Evolutionary conservation across 2,888 invertebrate species (phyloP), one percentile per base, ranked within the genome.

Genomic region (Mesorhabditis belari): DNA sequence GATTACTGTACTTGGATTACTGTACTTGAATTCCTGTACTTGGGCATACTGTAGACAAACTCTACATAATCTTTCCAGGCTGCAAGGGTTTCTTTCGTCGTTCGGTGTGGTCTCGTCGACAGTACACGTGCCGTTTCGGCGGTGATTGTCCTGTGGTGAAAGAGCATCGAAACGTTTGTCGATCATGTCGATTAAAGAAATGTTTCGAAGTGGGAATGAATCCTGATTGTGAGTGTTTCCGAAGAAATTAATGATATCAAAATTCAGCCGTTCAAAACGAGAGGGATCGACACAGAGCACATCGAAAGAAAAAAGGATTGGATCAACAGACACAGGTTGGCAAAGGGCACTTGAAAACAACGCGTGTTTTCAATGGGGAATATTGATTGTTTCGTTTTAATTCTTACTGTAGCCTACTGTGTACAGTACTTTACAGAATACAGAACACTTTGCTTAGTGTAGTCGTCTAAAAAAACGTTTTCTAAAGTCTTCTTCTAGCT

Each of bases 131-230:
- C 60, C 67, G 77, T 3, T 76, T 76, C 58, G 75, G 74, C 24
- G 75, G 75, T 17, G 75, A 76, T 56, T 77, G 77, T 55, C 69
- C 71, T 5, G 75, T 77, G 6, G 70, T 73, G 9, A 77, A 77
- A 60, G 75, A 76, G 55, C 73, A 73, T 56, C 63, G 76, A 44
- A 76, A 76, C 60, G 75, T 76, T n/a, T 76, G 76, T 54, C 60
- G 76, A 52, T 67, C 71, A 5, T 76, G 76, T 60, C 66, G 76
- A 44, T 55, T 75, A 55, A 76, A 74, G 55, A 76, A 76, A 55
- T 76, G 76, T 55, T 75, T 75, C 56, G 71, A 69, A 60, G 74
- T 75, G 26, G 76, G 76, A 44, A 76, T 76, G 76, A 76, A 76
- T 58, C 72, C 76, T 4, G 74, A 76, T 62, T 70, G 74, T 74